These are phyloP conservation scores for Limnephilus lunatus DNA, from an alignment of 2,888 invertebrate species.

Conservation along the genomic window DNA sequence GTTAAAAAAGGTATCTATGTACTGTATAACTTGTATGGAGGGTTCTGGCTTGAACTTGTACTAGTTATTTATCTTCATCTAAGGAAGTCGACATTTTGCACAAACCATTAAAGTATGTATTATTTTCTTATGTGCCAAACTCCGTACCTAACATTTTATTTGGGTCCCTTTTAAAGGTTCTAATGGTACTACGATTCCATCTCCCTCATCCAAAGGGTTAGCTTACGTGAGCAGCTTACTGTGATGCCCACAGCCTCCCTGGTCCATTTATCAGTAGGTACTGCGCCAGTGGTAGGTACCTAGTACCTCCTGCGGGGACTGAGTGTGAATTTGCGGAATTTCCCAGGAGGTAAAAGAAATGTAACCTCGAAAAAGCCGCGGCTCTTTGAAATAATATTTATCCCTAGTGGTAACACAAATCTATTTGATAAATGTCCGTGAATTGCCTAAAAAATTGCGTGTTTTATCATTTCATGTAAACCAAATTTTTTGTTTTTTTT, in stretches of 20 bases:
- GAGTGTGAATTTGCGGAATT: constrained; percentile 21
- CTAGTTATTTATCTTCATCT: background rate
- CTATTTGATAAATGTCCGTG: background rate
- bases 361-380: background rate
- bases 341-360: background rate
- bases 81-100: background rate
- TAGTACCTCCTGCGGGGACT: background rate
- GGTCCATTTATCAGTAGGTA: constrained; percentile 9
- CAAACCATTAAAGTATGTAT: background rate
- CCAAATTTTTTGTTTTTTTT: no score
- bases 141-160: background rate
- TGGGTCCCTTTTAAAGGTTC: background rate
- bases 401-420: background rate
- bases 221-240: constrained; percentile 22
- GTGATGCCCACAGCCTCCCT: background rate
- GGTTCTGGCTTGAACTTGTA: background rate
- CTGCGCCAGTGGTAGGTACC: background rate
- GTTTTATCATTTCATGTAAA: background rate
- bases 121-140: background rate
- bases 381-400: background rate
- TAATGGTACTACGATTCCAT: background rate
- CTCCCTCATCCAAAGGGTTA: constrained; percentile 13
- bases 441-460: background rate
- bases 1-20: no score
- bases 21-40: background rate